Conservation (phyloP, 2,797 vertebrate species). For the Gobionotothen gibberifrons region DNA sequence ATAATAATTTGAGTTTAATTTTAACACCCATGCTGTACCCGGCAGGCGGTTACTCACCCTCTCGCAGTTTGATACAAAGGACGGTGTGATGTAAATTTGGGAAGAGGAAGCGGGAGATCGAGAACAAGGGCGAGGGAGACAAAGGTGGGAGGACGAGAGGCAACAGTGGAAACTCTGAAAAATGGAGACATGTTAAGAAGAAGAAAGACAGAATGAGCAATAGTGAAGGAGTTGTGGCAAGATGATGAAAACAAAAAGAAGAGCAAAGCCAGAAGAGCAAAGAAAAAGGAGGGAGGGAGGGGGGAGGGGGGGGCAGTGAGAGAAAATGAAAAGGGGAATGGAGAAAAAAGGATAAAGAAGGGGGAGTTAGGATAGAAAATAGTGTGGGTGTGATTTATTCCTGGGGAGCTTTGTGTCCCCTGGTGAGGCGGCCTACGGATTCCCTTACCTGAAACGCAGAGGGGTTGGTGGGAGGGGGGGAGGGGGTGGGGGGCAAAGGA, state of each 20-base stretch:
- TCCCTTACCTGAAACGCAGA: conserved; percentile 55
- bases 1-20: conserved; percentile 65
- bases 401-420: conserved; percentile 65
- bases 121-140: conserved; percentile 3
- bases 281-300: background rate
- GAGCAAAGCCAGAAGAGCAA: conserved; percentile 34
- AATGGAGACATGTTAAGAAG: conserved; percentile 39
- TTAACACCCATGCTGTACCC: conserved; percentile 55
- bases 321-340: conserved; percentile 11
- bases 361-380: conserved; percentile 39
- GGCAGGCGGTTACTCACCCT: conserved; percentile 59
- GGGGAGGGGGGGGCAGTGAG: background rate
- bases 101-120: conserved; percentile 47
- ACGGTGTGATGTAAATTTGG: conserved; percentile 68
- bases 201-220: conserved; percentile 43
- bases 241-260: conserved; percentile 51
- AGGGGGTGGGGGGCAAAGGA: conserved; percentile 1
- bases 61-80: conserved; percentile 65
- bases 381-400: conserved; percentile 73
- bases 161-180: conserved; percentile 12
- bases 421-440: conserved; percentile 59
- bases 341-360: conserved; percentile 36
- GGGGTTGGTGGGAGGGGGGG: background rate
- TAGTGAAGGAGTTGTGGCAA: conserved; percentile 32
- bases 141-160: conserved; percentile 2